Base-by-base conservation (phyloP, 2,888 invertebrate species). In the Tetanocera ferruginea region DNA sequence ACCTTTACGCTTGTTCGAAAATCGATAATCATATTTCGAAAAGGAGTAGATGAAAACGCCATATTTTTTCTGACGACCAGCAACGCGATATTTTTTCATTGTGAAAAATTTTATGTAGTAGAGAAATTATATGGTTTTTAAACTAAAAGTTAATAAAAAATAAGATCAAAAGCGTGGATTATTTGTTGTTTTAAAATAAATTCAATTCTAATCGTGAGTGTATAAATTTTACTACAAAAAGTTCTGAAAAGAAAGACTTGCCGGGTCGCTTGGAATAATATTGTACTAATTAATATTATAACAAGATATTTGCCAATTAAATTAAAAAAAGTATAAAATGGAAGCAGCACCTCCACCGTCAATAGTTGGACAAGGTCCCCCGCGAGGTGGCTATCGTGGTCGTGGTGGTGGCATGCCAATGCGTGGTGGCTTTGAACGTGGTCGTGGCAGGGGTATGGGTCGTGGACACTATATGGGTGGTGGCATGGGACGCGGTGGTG, bases 381-480 rank as follows among this genome's bases (percentile, higher is more conserved):
- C 88, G 79, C 88, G 90, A 77, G 87, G 88, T 76, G 88, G 88
- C 8, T 89, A 85, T 77, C 85, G 90, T 14, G 86, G 85, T 43
- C 87, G 89, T 17, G 87, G 87, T 17, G 86, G 87, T 34, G 88
- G 88, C 4, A 84, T 85, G 17, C 86, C 87, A 0, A 88, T 89
- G 85, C 86, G 89, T 19, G 87, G 90, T 4, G 88, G 89, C 1
- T 89, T 86, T 67, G 90, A 90, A 66, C 87, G 89, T 17, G 89
- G 88, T 28, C 87, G 90, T 70, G 89, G 89, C 23, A 85, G 90
- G 64, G 90, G 90, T 43, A 87, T 89, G 86, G 88, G 89, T 62
- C 86, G 89, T 19, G 90, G 90, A n/a, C 89, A 89, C 76, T 89
- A 85, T 62, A 87, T 89, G 86, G 87, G 88, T 6, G 83, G 89